Base-by-base conservation (phyloP, 1,140 invertebrate genomes). In the Hormaphis cornu region DNA sequence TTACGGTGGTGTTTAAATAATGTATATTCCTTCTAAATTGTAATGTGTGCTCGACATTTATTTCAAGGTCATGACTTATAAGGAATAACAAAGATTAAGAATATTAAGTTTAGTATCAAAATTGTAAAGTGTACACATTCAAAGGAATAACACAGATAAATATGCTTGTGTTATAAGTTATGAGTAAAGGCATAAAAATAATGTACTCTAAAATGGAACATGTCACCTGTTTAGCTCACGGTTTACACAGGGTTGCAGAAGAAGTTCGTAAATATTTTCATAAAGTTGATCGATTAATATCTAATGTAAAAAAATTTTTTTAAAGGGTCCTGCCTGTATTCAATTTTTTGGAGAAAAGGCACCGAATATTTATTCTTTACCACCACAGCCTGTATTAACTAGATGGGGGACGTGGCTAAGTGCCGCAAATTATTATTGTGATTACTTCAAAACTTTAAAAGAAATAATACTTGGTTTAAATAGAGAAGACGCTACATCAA, bases 181-280 rank as follows among this genome's bases (percentile, higher is more conserved):
- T 18, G 18, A 6, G 30, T 9, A 16, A 50, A 50, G 18, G 22
- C 46, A 7, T 50, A 9, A n/a, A 24, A 24, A 50, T 50, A 18
- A 9, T 50, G 6, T 8, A 50, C 18, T n/a, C 71, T 7, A 72
- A 74, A 40, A 50, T 75, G 28, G 35, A 75, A 46, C 73, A 76
- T 53, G 54, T 77, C 1, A 78, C 76, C 9, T 80, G 77, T 71
- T 69, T 79, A n/a, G 77, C 75, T 52, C 77, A 79, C 70, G 75
- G 70, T 66, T 20, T 78, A 56, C 73, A 80, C 71, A 22, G 73
- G 69, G 53, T 79, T 48, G 75, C 74, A 20, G 77, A 79, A 74
- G 70, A 73, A 42, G 61, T 79, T 6, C 54, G 78, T 70, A 26
- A 22, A 22, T 16, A 53, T 28, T 79, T 73, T 69, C 46, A 70